Percentiles rank a stretch among this genome's conserved stretches.
phyloP scores from a whole-genome alignment of 2,888 invertebrate species.

The Yponomeuta cagnagella region DNA sequence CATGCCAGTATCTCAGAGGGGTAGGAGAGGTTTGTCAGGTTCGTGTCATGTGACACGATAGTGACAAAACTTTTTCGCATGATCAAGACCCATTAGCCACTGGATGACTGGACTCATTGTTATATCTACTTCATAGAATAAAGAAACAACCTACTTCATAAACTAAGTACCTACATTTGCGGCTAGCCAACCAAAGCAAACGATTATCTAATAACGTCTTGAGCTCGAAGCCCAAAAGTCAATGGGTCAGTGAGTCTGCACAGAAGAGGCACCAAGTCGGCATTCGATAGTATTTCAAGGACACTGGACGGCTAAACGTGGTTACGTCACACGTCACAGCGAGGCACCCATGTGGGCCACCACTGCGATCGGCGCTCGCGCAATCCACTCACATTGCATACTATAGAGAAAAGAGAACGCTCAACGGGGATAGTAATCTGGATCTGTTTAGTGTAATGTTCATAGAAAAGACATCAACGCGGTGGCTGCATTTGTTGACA shows the following conservation, averaged over 20 bases:
- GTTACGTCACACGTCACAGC: constrained; percentile 16
- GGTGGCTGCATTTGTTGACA: not conserved
- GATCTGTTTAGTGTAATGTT: not conserved
- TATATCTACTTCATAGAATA: no score
- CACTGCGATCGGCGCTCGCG: not conserved
- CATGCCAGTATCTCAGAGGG: no score
- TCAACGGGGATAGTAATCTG: not conserved
- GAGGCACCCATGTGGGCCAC: constrained; percentile 13
- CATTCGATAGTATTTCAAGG: not conserved
- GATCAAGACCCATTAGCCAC: no score
- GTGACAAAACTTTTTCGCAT: no score
- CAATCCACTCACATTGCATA: constrained; percentile 9
- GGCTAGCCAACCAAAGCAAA: no score
- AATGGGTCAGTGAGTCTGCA: constrained; percentile 2
- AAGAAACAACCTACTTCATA: no score
- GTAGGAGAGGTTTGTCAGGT: no score
- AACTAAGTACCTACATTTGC: no score
- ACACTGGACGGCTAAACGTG: not conserved
- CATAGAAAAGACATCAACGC: not conserved
- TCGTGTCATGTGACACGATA: no score
- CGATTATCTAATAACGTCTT: not conserved
- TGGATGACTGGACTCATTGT: no score
- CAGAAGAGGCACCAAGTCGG: not conserved
- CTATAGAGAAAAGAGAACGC: constrained; percentile 15
- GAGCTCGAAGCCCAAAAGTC: not conserved